Percentiles rank a stretch among this genome's conserved stretches.
Evolutionary conservation across 1,140 invertebrate genomes (phyloP).

Genomic region (Zaprionus capensis): DNA sequence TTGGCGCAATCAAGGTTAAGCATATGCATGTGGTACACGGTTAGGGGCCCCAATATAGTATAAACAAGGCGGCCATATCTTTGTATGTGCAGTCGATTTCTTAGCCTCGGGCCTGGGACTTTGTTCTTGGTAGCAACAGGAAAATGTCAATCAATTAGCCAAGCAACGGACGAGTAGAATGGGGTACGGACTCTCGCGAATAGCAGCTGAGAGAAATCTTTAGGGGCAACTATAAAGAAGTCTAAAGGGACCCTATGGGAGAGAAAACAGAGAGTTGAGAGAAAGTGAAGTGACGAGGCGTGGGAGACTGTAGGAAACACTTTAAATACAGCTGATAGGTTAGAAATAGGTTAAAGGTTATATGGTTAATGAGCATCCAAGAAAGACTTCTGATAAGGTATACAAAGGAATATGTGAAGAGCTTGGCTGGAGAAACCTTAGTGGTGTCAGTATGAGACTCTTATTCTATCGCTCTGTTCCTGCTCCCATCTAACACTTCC

Average conservation of each 20-base stretch:
- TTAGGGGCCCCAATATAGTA: conserved; percentile 53
- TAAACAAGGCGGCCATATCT: conserved; percentile 6
- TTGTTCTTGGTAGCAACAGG: conserved; percentile 45
- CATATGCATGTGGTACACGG: conserved; percentile 57
- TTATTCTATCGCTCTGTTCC: too few species aligned
- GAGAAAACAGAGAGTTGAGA: not conserved
- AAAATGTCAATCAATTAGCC: conserved; percentile 75
- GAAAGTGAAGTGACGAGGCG: too few species aligned
- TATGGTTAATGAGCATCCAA: too few species aligned
- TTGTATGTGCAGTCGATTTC: not conserved
- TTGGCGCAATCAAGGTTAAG: conserved; percentile 76
- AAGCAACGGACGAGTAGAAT: conserved; percentile 23
- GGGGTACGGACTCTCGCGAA: conserved; percentile 20
- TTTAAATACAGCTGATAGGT: too few species aligned
- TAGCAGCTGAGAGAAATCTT: not conserved
- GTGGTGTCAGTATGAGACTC: too few species aligned
- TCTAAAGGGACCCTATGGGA: not conserved
- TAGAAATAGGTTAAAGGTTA: too few species aligned
- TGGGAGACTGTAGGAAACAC: too few species aligned
- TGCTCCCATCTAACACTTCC: too few species aligned
- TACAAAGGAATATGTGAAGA: too few species aligned
- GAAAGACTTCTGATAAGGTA: too few species aligned
- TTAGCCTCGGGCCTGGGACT: not conserved
- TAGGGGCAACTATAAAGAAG: not conserved
- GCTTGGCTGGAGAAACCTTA: too few species aligned